phyloP scores from a whole-genome alignment of 2,113 vertebrate genomes.

The Mungos mungo region DNA sequence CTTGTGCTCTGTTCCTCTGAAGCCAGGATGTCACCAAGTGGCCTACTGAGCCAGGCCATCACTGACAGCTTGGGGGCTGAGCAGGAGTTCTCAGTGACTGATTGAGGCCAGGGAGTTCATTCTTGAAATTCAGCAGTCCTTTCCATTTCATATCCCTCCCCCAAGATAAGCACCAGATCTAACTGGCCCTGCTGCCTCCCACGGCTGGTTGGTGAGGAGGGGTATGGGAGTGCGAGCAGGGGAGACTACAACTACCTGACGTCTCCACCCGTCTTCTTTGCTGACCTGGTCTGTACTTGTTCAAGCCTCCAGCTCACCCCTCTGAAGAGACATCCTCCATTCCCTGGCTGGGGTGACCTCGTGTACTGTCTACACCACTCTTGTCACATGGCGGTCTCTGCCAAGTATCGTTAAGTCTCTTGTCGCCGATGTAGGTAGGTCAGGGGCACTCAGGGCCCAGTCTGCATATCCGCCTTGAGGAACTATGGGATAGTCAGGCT shows the following conservation, averaged over 20 bases:
- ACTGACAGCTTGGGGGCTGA: background rate
- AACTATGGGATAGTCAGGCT: background rate
- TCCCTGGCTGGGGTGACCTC: background rate
- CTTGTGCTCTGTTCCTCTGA: background rate
- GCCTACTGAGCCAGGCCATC: background rate
- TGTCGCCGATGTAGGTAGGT: background rate
- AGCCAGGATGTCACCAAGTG: background rate
- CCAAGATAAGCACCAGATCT: background rate
- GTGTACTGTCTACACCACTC: background rate
- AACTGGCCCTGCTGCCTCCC: background rate
- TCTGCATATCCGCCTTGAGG: background rate
- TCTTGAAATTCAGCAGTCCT: background rate
- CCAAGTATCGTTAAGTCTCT: background rate
- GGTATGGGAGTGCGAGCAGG: fast-evolving
- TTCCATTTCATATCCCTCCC: background rate
- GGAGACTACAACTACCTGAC: background rate
- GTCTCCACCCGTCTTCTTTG: background rate
- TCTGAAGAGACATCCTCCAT: background rate
- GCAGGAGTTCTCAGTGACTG: background rate
- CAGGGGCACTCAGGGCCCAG: background rate
- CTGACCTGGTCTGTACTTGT: background rate
- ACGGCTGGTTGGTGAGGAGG: background rate
- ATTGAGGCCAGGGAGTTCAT: background rate
- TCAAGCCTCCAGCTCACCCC: background rate
- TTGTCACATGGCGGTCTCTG: background rate